Evolutionary conservation across 2,113 vertebrate species (phyloP), one percentile per base, ranked within the genome.

Genomic region (Circaetus cinerascens): DNA sequence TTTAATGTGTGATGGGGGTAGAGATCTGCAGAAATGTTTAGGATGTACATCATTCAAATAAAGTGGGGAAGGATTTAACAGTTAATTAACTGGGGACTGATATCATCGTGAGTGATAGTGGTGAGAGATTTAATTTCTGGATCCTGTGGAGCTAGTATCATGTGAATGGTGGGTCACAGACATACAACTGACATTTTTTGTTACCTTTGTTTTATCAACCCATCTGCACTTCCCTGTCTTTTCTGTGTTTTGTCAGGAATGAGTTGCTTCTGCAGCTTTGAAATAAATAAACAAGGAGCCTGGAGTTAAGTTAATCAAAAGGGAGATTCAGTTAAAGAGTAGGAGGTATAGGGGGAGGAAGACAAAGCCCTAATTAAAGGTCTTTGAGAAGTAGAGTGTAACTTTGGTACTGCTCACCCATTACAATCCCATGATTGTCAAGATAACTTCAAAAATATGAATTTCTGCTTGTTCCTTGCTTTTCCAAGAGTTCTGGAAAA

Each of bases 401-500:
- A 21, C 78, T 88, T 43, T 2, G 16, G 36, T 73, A 22, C 59
- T 71, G 38, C 56, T 95, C 34, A 57, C 36, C 32, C 14, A 7
- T 36, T 88, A 23, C 82, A 68, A 7, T 63, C 78, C 64, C 23
- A 2, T 23, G 46, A 27, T 79, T 90, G 32, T 51, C 40, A 46
- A 84, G 46, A 68, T 40, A 84, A 59, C 67, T 55, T 77, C 18
- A 86, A 16, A 76, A 88, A 20, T 6, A 59, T 0, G 4, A 66
- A 60, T 57, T n/a, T 87, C 57, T 85, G 60, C 56, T 86, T 63
- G 26, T 86, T 48, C 34, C 41, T 73, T 83, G 43, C 46, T 91
- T 86, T 92, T 89, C 72, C 57, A 75, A 43, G 92, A 88, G 79
- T 20, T 94, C 64, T 95, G 83, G 86, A 90, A 96, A 91, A 78